Conservation (phyloP, 2,797 vertebrate species). For the Sarcophilus harrisii region DNA sequence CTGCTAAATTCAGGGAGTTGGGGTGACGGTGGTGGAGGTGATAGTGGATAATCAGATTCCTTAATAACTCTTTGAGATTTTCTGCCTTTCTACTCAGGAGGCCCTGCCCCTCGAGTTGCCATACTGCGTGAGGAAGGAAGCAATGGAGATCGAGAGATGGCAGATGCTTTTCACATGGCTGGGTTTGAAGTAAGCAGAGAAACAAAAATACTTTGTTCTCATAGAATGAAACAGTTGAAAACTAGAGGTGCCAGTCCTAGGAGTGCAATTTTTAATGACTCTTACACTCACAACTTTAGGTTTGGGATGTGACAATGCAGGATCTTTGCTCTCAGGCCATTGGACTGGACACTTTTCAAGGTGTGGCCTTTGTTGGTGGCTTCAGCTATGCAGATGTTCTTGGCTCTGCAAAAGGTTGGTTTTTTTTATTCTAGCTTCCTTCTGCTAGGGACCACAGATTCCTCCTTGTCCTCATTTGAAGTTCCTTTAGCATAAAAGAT, state of each 20-base stretch:
- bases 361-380: constrained; percentile 94
- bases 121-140: constrained; percentile 95
- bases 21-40: too few species aligned
- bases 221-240: background rate
- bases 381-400: constrained; percentile 95
- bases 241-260: background rate
- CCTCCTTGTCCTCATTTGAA: background rate
- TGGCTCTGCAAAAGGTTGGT: constrained; percentile 93
- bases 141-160: constrained; percentile 96
- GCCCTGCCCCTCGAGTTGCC: constrained; percentile 87
- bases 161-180: constrained; percentile 90
- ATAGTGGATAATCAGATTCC: too few species aligned
- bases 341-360: constrained; percentile 89
- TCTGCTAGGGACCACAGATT: background rate
- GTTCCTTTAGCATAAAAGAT: background rate
- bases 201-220: background rate
- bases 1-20: background rate
- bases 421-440: background rate
- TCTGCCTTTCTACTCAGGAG: constrained; percentile 44
- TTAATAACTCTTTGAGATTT: constrained; percentile 11
- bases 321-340: constrained; percentile 90
- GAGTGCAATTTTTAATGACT: background rate
- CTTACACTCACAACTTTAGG: constrained; percentile 80
- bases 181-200: constrained; percentile 91
- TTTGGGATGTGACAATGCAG: constrained; percentile 96